Conservation (phyloP, 1,140 invertebrate genomes). For the Caerostris extrusa region DNA sequence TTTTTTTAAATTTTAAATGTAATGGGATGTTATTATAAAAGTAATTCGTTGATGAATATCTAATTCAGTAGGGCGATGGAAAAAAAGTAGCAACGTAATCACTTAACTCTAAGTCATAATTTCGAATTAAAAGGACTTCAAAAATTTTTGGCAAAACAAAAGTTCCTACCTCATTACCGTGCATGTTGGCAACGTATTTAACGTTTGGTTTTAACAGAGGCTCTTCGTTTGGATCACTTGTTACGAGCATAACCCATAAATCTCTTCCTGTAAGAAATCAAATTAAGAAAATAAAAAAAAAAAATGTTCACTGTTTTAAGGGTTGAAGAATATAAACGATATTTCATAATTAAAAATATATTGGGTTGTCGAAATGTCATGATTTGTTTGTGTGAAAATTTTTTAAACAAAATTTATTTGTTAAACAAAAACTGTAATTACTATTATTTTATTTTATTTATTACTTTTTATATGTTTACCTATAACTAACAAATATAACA, state of each 20-base stretch:
- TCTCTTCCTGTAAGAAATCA: conserved; percentile 86
- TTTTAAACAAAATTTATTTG: too few relatives aligned
- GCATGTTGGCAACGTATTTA: conserved; percentile 80
- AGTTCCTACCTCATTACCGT: conserved; percentile 81
- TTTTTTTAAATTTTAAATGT: not conserved
- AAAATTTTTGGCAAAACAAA: not conserved
- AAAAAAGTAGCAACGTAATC: not conserved
- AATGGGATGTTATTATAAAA: conserved; percentile 31
- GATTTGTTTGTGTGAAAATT: too few relatives aligned
- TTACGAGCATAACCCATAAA: conserved; percentile 97
- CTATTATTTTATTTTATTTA: too few relatives aligned
- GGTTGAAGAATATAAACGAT: not conserved
- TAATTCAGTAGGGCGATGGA: not conserved
- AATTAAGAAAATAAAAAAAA: conserved; percentile 35
- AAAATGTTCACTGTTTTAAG: not conserved
- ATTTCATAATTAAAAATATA: not conserved
- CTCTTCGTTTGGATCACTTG: conserved; percentile 92
- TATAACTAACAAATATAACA: too few relatives aligned
- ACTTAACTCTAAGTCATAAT: not conserved
- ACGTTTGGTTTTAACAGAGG: conserved; percentile 93
- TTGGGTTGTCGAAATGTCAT: not conserved
- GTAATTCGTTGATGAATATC: not conserved
- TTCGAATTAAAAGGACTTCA: not conserved
- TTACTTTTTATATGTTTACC: too few relatives aligned
- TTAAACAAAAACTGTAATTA: too few relatives aligned